phyloP scores from a whole-genome alignment of 2,113 vertebrate species.

The Burhinus bistriatus region DNA sequence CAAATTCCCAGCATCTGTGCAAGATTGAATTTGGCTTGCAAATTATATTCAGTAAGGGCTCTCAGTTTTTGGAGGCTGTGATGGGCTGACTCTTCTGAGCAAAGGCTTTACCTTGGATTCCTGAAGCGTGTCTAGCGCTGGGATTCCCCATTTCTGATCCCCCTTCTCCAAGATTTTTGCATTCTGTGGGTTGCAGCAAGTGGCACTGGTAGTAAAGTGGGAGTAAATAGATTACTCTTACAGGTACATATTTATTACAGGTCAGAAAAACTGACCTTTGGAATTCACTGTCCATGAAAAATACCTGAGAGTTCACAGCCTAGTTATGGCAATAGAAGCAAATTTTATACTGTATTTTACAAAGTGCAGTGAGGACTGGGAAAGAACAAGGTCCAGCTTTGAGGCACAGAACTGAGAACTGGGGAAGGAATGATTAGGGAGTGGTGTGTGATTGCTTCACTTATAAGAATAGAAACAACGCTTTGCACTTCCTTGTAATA shows the following conservation, averaged over 20 bases:
- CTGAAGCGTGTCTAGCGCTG: fast-evolving
- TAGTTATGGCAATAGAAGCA: background rate
- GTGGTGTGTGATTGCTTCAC: background rate
- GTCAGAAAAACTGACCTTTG: background rate
- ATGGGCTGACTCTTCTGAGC: background rate
- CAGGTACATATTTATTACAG: background rate
- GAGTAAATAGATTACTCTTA: background rate
- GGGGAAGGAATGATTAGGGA: background rate
- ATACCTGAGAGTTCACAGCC: background rate
- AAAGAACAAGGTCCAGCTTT: background rate
- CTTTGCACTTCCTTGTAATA: no score
- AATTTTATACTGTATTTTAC: background rate
- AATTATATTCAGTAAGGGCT: background rate
- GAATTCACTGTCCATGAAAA: fast-evolving
- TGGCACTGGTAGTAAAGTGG: background rate
- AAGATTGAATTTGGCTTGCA: background rate
- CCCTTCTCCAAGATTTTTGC: background rate
- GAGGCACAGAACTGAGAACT: background rate
- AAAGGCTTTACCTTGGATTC: background rate
- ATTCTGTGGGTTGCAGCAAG: background rate
- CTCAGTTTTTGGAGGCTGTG: background rate
- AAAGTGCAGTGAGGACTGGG: background rate
- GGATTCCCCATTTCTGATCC: background rate
- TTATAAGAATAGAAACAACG: background rate
- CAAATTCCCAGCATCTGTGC: background rate